phyloP scores from a whole-genome alignment of 2,797 vertebrate species.

The Thripadectes ignobilis region DNA sequence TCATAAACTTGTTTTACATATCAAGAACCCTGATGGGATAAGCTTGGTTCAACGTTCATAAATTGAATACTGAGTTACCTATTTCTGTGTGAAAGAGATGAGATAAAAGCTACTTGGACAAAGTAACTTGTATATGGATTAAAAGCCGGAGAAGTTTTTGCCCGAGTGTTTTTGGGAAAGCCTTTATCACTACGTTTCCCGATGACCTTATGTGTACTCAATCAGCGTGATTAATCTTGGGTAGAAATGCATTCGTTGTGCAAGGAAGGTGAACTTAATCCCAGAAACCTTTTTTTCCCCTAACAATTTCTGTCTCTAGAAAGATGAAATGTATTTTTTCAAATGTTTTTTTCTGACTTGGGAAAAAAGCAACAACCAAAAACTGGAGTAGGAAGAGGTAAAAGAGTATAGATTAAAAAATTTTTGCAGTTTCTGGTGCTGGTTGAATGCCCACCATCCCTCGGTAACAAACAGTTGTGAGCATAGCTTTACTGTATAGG shows the following conservation, averaged over 20 bases:
- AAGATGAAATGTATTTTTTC: not conserved
- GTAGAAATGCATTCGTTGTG: not conserved
- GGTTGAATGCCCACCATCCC: not conserved
- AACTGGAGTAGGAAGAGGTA: not conserved
- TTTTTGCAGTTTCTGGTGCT: not conserved
- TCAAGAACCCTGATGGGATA: not conserved
- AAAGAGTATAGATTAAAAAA: not conserved
- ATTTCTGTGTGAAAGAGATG: not conserved
- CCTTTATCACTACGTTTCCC: not conserved
- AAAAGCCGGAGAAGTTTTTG: not conserved
- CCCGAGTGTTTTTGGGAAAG: not conserved
- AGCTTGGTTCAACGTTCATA: not conserved
- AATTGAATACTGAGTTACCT: not conserved
- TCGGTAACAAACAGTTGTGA: not conserved
- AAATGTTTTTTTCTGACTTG: not conserved
- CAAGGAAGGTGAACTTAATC: conserved; percentile 14
- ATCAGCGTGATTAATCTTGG: conserved; percentile 1
- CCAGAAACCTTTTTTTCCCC: not conserved
- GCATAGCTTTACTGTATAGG: not conserved
- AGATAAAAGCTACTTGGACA: not conserved
- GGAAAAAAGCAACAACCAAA: not conserved
- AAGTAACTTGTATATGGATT: not conserved
- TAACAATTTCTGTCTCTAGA: not conserved
- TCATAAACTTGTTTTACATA: not conserved
- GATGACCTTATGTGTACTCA: not conserved